phyloP scores from a whole-genome alignment of 2,888 invertebrate genomes.

The Agrochola lychnidis region DNA sequence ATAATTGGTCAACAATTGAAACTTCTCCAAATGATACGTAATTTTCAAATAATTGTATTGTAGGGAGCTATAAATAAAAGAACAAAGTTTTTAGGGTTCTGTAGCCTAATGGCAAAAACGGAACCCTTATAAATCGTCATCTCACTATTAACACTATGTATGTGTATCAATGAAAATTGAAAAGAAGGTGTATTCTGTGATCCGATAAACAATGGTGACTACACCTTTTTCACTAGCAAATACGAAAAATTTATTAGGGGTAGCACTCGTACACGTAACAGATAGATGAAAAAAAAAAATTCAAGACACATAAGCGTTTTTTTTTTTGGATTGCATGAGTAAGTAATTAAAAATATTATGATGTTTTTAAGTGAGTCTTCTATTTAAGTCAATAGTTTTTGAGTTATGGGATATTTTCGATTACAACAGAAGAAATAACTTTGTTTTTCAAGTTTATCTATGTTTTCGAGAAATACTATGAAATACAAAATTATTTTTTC shows the following conservation, averaged over 20 bases:
- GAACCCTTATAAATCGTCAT: no score
- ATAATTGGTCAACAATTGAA: background rate
- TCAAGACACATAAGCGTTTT: no score
- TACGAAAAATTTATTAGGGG: background rate
- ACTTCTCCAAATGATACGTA: background rate
- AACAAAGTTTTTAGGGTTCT: background rate
- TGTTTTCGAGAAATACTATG: no score
- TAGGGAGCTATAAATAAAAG: background rate
- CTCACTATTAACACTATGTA: background rate
- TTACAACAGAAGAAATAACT: background rate
- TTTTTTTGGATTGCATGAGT: no score
- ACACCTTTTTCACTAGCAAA: background rate
- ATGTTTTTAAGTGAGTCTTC: no score
- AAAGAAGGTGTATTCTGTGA: background rate
- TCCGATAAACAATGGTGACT: no score
- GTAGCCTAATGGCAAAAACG: background rate
- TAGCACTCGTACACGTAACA: background rate
- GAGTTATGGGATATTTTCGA: no score
- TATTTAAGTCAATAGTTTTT: no score
- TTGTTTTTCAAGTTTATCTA: no score
- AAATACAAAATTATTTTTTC: background rate
- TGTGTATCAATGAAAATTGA: background rate
- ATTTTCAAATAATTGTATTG: no score
- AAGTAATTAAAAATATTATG: no score
- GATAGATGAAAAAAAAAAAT: no score